phyloP scores from a whole-genome alignment of 1,140 invertebrate genomes.

The Drosophila kohkoa region DNA sequence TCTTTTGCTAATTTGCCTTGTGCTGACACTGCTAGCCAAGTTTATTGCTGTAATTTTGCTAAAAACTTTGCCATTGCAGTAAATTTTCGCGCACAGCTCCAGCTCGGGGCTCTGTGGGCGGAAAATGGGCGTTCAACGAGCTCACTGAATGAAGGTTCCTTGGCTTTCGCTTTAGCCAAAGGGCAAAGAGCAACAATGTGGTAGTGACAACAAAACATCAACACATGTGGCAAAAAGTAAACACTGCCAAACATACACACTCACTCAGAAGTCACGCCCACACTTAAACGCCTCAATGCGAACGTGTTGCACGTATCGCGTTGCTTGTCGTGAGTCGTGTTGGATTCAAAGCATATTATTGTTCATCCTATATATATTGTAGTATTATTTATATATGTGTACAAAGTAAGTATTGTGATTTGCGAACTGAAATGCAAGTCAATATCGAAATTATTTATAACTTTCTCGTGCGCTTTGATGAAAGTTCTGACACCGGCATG shows the following conservation, averaged over 20 bases:
- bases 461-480: background rate
- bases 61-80: constrained; percentile 72
- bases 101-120: constrained; percentile 14
- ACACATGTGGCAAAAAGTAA: constrained; percentile 45
- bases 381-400: background rate
- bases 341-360: background rate
- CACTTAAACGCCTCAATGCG: background rate
- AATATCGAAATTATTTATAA: background rate
- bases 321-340: background rate
- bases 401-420: background rate
- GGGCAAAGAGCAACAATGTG: constrained; percentile 32
- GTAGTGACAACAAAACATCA: constrained; percentile 27
- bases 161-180: constrained; percentile 3
- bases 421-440: background rate
- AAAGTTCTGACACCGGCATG: background rate
- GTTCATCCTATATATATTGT: background rate
- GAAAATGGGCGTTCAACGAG: constrained; percentile 44
- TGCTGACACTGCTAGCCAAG: constrained; percentile 54
- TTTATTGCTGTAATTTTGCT: constrained; percentile 54
- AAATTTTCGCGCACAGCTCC: constrained; percentile 54
- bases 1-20: constrained; percentile 43
- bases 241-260: constrained; percentile 18
- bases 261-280: constrained; percentile 37
- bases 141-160: background rate
- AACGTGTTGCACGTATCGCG: background rate